Evolutionary conservation across 2,888 invertebrate genomes (phyloP).

Genomic region (Scaptomyza flava): DNA sequence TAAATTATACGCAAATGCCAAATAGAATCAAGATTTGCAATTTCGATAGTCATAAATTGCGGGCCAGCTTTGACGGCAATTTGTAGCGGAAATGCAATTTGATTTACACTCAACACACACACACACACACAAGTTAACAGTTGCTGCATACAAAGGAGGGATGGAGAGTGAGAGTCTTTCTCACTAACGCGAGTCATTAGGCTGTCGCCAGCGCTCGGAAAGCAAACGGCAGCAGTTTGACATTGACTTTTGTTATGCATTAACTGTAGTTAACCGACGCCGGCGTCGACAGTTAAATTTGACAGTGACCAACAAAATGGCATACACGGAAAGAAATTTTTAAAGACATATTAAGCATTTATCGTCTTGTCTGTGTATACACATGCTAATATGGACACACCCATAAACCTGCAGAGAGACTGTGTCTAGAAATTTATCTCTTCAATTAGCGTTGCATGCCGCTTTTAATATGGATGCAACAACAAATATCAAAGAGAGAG

Average conservation of each 20-base stretch:
- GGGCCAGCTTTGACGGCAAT: conserved; percentile 45
- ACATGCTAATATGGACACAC: neutral
- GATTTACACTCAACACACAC: conserved; percentile 36
- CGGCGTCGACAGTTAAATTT: conserved; percentile 13
- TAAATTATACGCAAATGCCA: conserved; percentile 9
- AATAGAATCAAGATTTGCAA: conserved; percentile 35
- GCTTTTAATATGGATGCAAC: conserved; percentile 54
- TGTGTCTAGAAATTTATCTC: conserved; percentile 23
- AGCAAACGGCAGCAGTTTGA: conserved; percentile 47
- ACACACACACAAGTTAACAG: conserved; percentile 13
- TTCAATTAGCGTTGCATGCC: conserved; percentile 58
- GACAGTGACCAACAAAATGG: conserved; percentile 13
- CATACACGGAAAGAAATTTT: neutral
- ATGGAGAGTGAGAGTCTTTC: conserved; percentile 1
- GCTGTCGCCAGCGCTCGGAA: conserved; percentile 41
- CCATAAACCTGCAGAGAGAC: neutral
- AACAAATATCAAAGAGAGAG: neutral
- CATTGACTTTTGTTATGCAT: conserved; percentile 72
- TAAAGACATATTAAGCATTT: neutral
- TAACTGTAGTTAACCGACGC: conserved; percentile 72
- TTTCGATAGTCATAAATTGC: conserved; percentile 54
- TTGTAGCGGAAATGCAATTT: conserved; percentile 69
- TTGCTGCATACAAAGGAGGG: conserved; percentile 3
- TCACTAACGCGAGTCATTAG: conserved; percentile 43
- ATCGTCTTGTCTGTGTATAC: neutral